These are phyloP conservation scores for Genyomyrus donnyi DNA, from an alignment of 2,113 vertebrate genomes.

Conservation along the genomic window DNA sequence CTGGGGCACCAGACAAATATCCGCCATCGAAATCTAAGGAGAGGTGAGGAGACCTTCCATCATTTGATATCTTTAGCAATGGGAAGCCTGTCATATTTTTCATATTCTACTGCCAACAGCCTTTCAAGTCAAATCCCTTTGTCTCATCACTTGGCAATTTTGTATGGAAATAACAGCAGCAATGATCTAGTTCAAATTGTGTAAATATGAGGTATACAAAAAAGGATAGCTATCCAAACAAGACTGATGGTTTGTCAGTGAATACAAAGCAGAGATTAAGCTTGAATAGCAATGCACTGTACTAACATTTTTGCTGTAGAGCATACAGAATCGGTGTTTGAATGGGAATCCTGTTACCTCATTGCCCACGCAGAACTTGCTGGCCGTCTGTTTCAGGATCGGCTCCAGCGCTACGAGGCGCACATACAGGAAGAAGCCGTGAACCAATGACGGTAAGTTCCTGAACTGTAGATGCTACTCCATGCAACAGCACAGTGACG, in stretches of 20 bases:
- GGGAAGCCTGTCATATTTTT: not conserved
- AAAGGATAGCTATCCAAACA: not conserved
- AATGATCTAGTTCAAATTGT: not conserved
- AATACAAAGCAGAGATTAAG: not conserved
- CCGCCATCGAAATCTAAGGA: constrained; percentile 86
- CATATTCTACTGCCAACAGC: not conserved
- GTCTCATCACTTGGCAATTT: not conserved
- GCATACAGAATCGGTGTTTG: too few relatives aligned
- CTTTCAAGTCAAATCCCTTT: not conserved
- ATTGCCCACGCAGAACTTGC: constrained; percentile 78
- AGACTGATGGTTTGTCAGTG: not conserved
- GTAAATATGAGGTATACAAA: not conserved
- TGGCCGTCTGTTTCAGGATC: constrained; percentile 73
- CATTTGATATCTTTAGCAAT: not conserved
- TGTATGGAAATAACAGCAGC: not conserved
- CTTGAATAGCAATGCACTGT: not conserved
- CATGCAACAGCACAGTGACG: not conserved
- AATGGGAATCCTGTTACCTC: constrained; percentile 62
- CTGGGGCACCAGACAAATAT: constrained; percentile 88
- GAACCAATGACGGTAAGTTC: not conserved
- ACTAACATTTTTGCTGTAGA: not conserved
- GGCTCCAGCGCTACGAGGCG: constrained; percentile 72
- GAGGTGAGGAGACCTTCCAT: not conserved
- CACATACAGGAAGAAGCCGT: not conserved
- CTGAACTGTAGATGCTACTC: not conserved